Percentiles rank a stretch among this genome's conserved stretches.
Conservation (phyloP, 2,888 invertebrate species). For the Zootermopsis nevadensis region DNA sequence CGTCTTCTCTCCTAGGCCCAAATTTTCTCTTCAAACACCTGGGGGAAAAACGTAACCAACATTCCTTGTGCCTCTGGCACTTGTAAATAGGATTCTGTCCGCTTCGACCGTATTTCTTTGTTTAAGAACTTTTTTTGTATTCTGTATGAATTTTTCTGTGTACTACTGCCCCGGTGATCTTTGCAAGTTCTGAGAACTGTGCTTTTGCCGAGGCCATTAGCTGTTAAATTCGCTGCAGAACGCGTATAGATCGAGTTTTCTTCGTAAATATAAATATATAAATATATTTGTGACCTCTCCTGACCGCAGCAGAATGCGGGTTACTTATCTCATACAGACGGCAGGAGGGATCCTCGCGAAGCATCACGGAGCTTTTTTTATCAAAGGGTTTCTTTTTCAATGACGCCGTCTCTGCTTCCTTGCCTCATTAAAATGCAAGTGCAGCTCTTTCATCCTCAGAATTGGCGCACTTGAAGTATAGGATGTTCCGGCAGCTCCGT, state of each 20-base stretch:
- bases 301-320: background rate
- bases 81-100: background rate
- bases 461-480: conserved; percentile 1
- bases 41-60: background rate
- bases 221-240: no score
- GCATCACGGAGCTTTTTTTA: background rate
- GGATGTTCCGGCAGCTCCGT: background rate
- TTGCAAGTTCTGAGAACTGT: no score
- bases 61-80: background rate
- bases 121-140: no score
- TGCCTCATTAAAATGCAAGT: conserved; percentile 18
- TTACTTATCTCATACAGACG: no score
- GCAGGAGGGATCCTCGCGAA: no score
- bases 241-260: background rate
- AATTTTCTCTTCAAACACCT: no score
- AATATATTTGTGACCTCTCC: background rate
- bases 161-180: no score
- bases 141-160: no score
- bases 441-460: background rate
- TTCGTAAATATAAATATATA: background rate
- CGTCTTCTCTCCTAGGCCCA: no score
- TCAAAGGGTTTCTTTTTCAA: conserved; percentile 19
- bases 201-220: no score
- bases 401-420: background rate
- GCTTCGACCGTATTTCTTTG: background rate